phyloP scores from a whole-genome alignment of 2,888 invertebrate genomes.

The Orthonevra nobilis region DNA sequence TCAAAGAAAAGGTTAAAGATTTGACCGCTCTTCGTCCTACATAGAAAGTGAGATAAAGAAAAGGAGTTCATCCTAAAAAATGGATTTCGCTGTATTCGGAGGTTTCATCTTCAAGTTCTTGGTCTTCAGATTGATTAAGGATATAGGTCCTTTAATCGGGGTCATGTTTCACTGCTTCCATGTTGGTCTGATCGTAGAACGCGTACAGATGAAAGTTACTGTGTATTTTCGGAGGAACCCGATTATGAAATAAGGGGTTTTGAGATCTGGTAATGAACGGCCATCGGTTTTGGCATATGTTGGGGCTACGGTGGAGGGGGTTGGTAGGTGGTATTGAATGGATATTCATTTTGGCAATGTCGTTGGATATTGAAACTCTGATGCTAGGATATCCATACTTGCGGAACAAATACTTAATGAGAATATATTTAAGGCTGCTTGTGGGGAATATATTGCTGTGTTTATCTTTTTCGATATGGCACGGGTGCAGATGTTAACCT shows the following conservation, averaged over 20 bases:
- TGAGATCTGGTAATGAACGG: constrained; percentile 50
- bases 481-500: constrained; percentile 1
- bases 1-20: constrained; percentile 17
- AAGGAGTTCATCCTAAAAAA: constrained; percentile 39
- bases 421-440: constrained; percentile 2
- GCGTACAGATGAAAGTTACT: constrained; percentile 3
- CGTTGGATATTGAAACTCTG: background rate
- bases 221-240: background rate
- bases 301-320: constrained; percentile 9
- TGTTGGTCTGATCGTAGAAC: background rate
- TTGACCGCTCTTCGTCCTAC: constrained; percentile 15
- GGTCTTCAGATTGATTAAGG: background rate
- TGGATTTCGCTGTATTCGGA: constrained; percentile 2
- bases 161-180: constrained; percentile 6
- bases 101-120: background rate
- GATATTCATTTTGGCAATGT: background rate
- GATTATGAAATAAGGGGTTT: too few species aligned
- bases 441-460: background rate
- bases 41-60: constrained; percentile 16
- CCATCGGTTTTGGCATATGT: constrained; percentile 15
- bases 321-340: background rate
- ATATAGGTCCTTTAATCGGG: too few species aligned
- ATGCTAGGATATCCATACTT: background rate
- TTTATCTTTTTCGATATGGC: background rate
- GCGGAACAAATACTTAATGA: constrained; percentile 7